Evolutionary conservation across 2,888 invertebrate species (phyloP), one percentile per base, ranked within the genome.

Genomic region (Erebia palarica): DNA sequence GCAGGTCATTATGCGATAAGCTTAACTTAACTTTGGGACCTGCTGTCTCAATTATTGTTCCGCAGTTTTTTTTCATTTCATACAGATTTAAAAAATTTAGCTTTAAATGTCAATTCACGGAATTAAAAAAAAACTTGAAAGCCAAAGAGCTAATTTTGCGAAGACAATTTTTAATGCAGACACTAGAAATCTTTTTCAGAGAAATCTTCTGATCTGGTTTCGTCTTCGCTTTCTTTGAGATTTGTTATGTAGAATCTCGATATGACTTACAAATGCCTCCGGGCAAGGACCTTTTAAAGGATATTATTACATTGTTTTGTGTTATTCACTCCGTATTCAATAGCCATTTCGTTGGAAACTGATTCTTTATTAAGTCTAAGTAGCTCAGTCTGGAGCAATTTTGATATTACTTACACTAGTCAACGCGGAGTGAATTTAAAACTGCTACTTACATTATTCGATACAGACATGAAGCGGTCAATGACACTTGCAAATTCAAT

Each of bases 331-430:
- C 47, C 18, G 21, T 57, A 55, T 65, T 55, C n/a, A 42, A 65
- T 55, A 42, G 51, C 42, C 18, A 51, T 55, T 13, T 57, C 13
- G 42, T 42, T 66, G 66, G n/a, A 58, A 21, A 44, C 14, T 16
- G 13, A 8, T 63, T 55, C 57, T 47, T 66, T 66, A 57, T 55
- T 66, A 66, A 66, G 47, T 57, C 66, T 57, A 47, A 66, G 57
- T 65, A 65, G 18, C 61, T 44, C 47, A 63, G 57, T 66, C 66
- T 66, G 57, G n/a, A 36, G 11, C 44, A 16, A 13, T 13, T 16
- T 10, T 64, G n/a, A 65, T 55, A 53, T 65, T 65, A 42, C 57
- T 61, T 72, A 64, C 57, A 65, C 21, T 70, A 69, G 51, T 49
- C 21, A 63, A 47, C 13, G 13, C 47, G 18, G 42, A 42, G 9